Conservation (phyloP, 2,888 invertebrate genomes). For the Amblyjoppa proteus region DNA sequence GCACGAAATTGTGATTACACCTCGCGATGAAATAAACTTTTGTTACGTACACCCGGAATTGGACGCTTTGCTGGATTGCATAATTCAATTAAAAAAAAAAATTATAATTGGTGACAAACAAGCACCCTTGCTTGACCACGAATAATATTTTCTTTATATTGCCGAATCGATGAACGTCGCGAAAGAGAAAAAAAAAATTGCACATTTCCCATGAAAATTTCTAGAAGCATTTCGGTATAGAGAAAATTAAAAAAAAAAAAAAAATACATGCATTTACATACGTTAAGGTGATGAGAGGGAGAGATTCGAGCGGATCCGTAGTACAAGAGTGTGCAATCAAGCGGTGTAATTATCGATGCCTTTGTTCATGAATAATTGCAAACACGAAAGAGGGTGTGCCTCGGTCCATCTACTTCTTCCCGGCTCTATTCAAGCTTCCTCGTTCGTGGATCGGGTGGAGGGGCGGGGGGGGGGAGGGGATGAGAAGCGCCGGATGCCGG, state of each 20-base stretch:
- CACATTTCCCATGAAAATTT: not conserved
- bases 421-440: slow-evolving; percentile 43
- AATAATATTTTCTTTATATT: not conserved
- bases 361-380: slow-evolving; percentile 83
- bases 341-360: slow-evolving; percentile 82
- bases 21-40: not conserved
- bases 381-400: slow-evolving; percentile 76
- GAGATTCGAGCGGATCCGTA: slow-evolving; percentile 42
- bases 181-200: not conserved
- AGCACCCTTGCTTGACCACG: not conserved
- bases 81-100: not conserved
- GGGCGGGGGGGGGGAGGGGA: no score
- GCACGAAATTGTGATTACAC: not conserved
- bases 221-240: slow-evolving; percentile 34
- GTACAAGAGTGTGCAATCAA: slow-evolving; percentile 81
- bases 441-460: not conserved
- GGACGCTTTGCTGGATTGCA: not conserved
- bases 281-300: slow-evolving; percentile 66
- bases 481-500: slow-evolving; percentile 3
- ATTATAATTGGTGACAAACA: not conserved
- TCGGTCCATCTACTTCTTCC: slow-evolving; percentile 42
- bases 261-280: slow-evolving; percentile 78
- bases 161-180: not conserved
- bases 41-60: not conserved
- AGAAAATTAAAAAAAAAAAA: slow-evolving; percentile 72